Percentiles rank a stretch among this genome's conserved stretches.
These are phyloP conservation scores for Teinopalpus imperialis DNA, from an alignment of 2,888 invertebrate species.

Conservation along the genomic window DNA sequence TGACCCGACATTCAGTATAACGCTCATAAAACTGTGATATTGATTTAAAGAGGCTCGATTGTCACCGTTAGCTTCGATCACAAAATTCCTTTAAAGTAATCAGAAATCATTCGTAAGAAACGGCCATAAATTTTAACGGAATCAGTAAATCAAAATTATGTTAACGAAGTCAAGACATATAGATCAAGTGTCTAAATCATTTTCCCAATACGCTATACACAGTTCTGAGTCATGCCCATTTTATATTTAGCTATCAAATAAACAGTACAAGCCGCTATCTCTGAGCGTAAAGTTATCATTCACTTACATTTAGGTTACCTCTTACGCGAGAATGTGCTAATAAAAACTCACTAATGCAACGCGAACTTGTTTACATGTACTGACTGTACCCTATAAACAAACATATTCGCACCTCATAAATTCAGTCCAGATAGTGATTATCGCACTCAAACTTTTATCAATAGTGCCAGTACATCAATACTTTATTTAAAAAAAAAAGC, in stretches of 20 bases:
- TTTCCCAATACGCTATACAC: constrained; percentile 4
- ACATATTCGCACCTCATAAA: too few species aligned
- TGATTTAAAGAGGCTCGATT: too few species aligned
- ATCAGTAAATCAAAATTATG: not conserved
- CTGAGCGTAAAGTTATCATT: constrained; percentile 23
- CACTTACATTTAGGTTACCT: constrained; percentile 15
- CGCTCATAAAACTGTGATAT: too few species aligned
- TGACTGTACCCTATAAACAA: too few species aligned
- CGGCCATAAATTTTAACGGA: not conserved
- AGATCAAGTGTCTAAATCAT: constrained; percentile 6
- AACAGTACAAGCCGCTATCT: constrained; percentile 15
- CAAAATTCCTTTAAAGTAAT: too few species aligned
- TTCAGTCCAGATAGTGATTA: too few species aligned
- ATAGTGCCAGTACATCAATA: too few species aligned
- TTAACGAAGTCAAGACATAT: constrained; percentile 6
- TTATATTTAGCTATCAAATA: constrained; percentile 23
- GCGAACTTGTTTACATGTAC: not conserved
- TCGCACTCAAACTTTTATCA: too few species aligned
- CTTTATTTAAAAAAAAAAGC: too few species aligned
- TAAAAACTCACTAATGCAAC: not conserved
- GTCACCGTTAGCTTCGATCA: too few species aligned
- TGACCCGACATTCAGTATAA: too few species aligned
- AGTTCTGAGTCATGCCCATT: constrained; percentile 14
- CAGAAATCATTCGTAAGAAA: too few species aligned
- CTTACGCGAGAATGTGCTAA: not conserved